Base-by-base conservation (phyloP, 2,797 vertebrate species). In the Alca torda region DNA sequence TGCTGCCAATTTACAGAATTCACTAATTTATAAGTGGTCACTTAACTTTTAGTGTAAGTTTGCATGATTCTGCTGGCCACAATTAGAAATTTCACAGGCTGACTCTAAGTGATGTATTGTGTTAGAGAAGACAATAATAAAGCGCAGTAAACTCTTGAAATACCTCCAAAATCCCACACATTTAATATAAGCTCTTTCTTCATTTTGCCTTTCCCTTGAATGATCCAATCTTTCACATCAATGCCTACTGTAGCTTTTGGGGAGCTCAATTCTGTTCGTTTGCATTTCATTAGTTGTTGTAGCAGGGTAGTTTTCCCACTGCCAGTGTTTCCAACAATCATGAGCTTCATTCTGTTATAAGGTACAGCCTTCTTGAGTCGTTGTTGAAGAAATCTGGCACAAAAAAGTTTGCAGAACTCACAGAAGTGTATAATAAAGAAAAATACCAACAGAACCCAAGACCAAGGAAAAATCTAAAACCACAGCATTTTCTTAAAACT, bases 161-260 rank as follows among this genome's bases (percentile, higher is more conserved):
- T 91, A 99, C 99, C 99, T 98, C 99, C 98, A 94, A 99, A 99
- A 97, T 99, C 99, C 99, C 99, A 99, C 56, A 99, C 98, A 59
- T 99, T 99, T 77, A 99, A 97, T 90, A 99, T 79, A 78, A 99
- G 97, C 33, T 98, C 98, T 79, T 97, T 99, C 83, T 98, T 99
- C 97, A 97, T 98, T 98, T 97, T 99, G 95, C 98, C 98, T 85
- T 98, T 98, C 41, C 99, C 98, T 53, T 97, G 98, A 90, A 99
- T 94, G 82, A 95, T 93, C 99, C 99, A 99, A 95, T 99, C 99
- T 74, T 96, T 97, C 45, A 99, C 99, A 10, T 99, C 98, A 31
- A 99, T 98, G 78, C 98, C 98, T 6, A 98, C 90, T 1, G 97
- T 97, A 25, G 96, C 43, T 35, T 91, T 98, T 41, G 98, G 98